Percentiles rank a stretch among this genome's conserved stretches.
Evolutionary conservation across 2,888 invertebrate species (phyloP).

Genomic region (Leptinotarsa peninsularis): DNA sequence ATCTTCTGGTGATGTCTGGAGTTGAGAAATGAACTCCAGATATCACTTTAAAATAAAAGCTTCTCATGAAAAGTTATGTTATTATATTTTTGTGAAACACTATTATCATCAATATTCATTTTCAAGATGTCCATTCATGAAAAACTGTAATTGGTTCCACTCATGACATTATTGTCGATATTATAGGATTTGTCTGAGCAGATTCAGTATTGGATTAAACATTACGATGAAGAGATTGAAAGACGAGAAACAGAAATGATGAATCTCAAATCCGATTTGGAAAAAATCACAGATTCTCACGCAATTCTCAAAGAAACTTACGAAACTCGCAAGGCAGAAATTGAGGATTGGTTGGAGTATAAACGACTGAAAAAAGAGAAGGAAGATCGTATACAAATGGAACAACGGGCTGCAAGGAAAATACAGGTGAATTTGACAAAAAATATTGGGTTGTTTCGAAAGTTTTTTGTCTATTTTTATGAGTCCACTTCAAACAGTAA

Average conservation of each 20-base stretch:
- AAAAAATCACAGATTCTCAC: slow-evolving; percentile 50
- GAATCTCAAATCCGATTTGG: slow-evolving; percentile 50
- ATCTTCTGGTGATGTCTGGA: too few relatives aligned
- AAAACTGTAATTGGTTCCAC: too few relatives aligned
- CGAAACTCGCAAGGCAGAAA: slow-evolving; percentile 49
- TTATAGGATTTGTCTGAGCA: slow-evolving; percentile 53
- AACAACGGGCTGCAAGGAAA: slow-evolving; percentile 50
- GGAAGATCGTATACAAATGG: slow-evolving; percentile 41
- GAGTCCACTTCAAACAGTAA: too few relatives aligned
- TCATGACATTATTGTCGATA: neutral
- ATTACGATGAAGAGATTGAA: slow-evolving; percentile 59
- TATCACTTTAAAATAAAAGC: too few relatives aligned
- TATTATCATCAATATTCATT: too few relatives aligned
- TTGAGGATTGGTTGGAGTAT: slow-evolving; percentile 54
- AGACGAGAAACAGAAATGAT: slow-evolving; percentile 52
- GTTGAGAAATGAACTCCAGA: too few relatives aligned
- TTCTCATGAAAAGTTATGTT: too few relatives aligned
- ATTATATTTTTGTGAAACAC: too few relatives aligned
- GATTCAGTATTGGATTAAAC: slow-evolving; percentile 59
- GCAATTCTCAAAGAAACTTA: slow-evolving; percentile 44
- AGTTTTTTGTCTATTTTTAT: too few relatives aligned
- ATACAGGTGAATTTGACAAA: slow-evolving; percentile 50
- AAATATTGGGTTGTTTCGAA: too few relatives aligned
- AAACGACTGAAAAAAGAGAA: slow-evolving; percentile 48
- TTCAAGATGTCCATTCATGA: too few relatives aligned